Conservation (phyloP, 2,113 vertebrate species). For the Alligator sinensis region DNA sequence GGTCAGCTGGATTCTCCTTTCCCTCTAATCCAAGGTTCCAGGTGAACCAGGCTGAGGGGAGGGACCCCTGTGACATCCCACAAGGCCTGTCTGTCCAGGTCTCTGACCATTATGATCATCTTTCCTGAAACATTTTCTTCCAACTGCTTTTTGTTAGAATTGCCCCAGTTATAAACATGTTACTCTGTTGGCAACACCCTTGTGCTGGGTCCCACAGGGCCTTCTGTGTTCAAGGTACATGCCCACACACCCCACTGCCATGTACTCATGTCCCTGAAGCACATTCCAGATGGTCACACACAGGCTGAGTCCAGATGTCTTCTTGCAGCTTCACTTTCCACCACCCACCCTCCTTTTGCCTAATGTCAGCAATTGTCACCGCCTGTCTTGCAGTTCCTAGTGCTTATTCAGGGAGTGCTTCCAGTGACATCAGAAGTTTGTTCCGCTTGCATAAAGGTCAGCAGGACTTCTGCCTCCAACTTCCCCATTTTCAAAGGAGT, state of each 20-base stretch:
- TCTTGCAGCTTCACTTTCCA: slow-evolving; percentile 1
- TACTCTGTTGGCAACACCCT: not conserved
- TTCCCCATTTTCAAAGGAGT: not conserved
- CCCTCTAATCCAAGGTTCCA: not conserved
- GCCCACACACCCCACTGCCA: not conserved
- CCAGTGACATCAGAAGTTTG: not conserved
- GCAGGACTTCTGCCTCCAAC: not conserved
- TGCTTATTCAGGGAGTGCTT: not conserved
- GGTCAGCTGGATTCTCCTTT: not conserved
- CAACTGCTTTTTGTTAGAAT: not conserved
- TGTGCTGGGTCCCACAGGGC: not conserved
- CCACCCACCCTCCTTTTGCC: not conserved
- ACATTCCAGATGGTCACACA: not conserved
- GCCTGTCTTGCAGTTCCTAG: not conserved
- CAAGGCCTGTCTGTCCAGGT: not conserved
- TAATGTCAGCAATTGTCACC: not conserved
- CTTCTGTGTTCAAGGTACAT: not conserved
- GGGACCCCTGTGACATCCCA: not conserved
- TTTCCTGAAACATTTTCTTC: not conserved
- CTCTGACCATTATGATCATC: not conserved
- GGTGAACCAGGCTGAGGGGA: not conserved
- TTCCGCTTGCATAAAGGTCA: not conserved
- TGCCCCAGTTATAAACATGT: not conserved
- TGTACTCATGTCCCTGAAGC: not conserved
- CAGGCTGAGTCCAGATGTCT: not conserved